A percentile compares a stretch with the other conserved stretches of the same genome.
phyloP scores from a whole-genome alignment of 2,797 vertebrate genomes.

The Morus bassanus region DNA sequence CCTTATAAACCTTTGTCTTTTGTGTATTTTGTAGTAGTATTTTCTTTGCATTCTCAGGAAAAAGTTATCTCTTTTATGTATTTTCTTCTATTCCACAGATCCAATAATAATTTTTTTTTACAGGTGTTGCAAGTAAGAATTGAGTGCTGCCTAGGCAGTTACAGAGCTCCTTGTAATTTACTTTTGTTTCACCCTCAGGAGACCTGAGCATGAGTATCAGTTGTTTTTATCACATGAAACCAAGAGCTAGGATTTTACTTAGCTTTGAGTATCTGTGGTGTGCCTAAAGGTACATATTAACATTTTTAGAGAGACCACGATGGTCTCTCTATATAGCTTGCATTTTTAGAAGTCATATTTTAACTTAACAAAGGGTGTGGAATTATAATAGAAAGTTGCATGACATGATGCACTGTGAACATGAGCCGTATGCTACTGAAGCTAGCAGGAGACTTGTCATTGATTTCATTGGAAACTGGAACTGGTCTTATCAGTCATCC shows the following conservation, averaged over 20 bases:
- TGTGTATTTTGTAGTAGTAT: neutral
- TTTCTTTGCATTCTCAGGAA: neutral
- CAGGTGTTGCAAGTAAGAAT: neutral
- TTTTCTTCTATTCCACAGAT: neutral
- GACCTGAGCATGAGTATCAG: neutral
- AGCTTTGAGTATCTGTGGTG: neutral
- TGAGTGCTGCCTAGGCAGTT: neutral
- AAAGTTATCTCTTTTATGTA: neutral
- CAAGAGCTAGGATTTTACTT: neutral
- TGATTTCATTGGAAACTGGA: neutral
- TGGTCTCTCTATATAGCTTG: neutral
- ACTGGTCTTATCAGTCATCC: neutral
- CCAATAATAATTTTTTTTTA: neutral
- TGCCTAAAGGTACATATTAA: neutral
- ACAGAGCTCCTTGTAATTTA: neutral
- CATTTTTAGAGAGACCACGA: neutral
- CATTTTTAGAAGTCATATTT: neutral
- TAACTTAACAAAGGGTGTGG: neutral
- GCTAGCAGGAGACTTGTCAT: neutral
- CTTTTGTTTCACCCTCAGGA: conserved; percentile 7
- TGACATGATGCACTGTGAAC: neutral
- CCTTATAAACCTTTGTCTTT: neutral
- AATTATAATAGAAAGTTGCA: neutral
- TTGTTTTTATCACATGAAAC: conserved; percentile 9
- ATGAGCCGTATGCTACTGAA: neutral